phyloP scores from a whole-genome alignment of 1,140 invertebrate species.

The Coboldia fuscipes region DNA sequence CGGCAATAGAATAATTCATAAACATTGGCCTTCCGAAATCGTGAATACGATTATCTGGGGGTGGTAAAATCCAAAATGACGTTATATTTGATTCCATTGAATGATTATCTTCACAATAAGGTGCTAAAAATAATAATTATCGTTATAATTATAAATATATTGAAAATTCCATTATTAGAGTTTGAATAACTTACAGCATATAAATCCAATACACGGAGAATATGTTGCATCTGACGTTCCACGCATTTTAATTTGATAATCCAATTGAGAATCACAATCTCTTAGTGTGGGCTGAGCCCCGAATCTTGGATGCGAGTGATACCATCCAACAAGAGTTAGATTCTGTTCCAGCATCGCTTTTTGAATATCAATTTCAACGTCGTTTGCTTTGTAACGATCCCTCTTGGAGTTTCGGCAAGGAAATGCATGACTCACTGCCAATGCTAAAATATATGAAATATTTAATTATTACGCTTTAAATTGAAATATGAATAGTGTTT shows the following conservation, averaged over 20 bases:
- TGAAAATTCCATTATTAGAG: slow-evolving; percentile 1
- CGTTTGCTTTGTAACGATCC: slow-evolving; percentile 44
- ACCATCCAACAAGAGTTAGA: slow-evolving; percentile 78
- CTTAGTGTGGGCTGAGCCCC: slow-evolving; percentile 70
- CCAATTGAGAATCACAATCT: slow-evolving; percentile 80
- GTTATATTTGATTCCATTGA: slow-evolving; percentile 60
- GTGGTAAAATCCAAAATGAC: slow-evolving; percentile 86
- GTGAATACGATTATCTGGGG: slow-evolving; percentile 69
- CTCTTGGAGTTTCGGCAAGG: slow-evolving; percentile 65
- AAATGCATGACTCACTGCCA: slow-evolving; percentile 72
- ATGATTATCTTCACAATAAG: slow-evolving; percentile 59
- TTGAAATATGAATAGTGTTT: slow-evolving; percentile 20
- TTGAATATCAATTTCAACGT: slow-evolving; percentile 62
- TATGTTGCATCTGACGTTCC: slow-evolving; percentile 74
- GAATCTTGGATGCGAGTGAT: slow-evolving; percentile 85
- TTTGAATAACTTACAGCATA: slow-evolving; percentile 49
- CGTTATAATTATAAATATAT: slow-evolving; percentile 4
- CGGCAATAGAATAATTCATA: slow-evolving; percentile 61
- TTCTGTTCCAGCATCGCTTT: slow-evolving; percentile 59
- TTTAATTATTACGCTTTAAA: not conserved
- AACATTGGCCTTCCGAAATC: slow-evolving; percentile 82
- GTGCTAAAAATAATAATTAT: slow-evolving; percentile 36
- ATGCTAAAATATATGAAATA: slow-evolving; percentile 31
- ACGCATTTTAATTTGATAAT: slow-evolving; percentile 88
- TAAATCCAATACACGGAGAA: slow-evolving; percentile 79